Base-by-base conservation (phyloP, 2,797 vertebrate genomes). In the Scolopax bukidnonensis region DNA sequence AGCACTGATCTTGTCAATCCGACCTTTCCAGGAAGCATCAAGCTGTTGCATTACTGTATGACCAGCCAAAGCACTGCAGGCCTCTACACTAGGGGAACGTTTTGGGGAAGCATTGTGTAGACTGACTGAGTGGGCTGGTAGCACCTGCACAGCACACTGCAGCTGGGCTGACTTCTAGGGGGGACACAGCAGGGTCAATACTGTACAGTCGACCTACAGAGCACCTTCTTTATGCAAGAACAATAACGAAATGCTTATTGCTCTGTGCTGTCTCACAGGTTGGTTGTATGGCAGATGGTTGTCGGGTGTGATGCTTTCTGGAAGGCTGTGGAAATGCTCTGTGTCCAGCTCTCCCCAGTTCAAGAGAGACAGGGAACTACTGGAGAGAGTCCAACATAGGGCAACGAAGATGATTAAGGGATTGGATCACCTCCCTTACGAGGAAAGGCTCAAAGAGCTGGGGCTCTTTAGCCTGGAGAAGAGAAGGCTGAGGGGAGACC, bases 1-100 rank as follows among this genome's bases (percentile, higher is more conserved):
- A 92, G 59, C 78, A 45, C 68, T 54, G 65, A 93, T 93, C 82
- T 88, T 81, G 89, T 81, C 91, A 89, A 50, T 75, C 68, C 68
- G 33, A 53, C 33, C 51, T 87, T 90, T 84, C 53, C 82, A 77
- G 79, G 89, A 95, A 50, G 68, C 64, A 77, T 20, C 60, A 38
- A 85, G 75, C 40, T 80, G 36, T 33, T 89, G 77, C 43, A 70
- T 74, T 87, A 63, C 80, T 13, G 41, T 78, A 77, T 30, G 60
- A 95, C 85, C 53, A 77, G 56, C 33, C 83, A 64, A 89, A 91
- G 76, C 61, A 53, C 60, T 45, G 51, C 53, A 53, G 2, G 6
- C 25, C 80, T 30, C 12, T 61, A 63, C 28, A 48, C 53, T 28
- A 77, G 36, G 64, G 50, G 17, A 40, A 30, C 18, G 1, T 79